Evolutionary conservation across 1,140 invertebrate genomes (phyloP), one percentile per base, ranked within the genome.

Genomic region (Venturia canescens): DNA sequence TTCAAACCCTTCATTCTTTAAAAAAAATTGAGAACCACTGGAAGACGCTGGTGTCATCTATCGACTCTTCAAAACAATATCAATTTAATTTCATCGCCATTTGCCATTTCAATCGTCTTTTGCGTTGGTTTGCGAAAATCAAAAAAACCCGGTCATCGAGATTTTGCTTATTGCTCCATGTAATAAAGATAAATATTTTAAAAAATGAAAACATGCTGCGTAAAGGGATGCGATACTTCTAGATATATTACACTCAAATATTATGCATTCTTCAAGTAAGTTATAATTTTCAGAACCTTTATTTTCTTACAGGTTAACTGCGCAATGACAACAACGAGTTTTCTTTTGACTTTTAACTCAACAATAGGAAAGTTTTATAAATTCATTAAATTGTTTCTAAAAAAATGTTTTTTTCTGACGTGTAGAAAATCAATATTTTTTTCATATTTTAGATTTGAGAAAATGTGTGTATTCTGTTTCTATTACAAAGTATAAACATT

Each of bases 221-320:
- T 84, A 26, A 38, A 77, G 29, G 83, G 82, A 18, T 84, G 83
- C 77, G 79, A 84, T 31, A 83, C 78, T 26, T 78, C 81, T 48
- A 86, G 80, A 72, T 79, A 78, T 77, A 80, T 69, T 79, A 34
- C 60, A 38, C 27, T n/a, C 18, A 79, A 53, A 66, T 75, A 72
- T 23, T 38, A 83, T 72, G 83, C 48, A 48, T 71, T 80, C 77
- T 84, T 83, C 48, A 83, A 81, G 83, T 84, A 38, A 82, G 83
- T 84, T 44, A 44, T 44, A 1, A 11, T 44, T 11, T 11, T 34
- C 34, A 9, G 34, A 34, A 34, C 34, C 9, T 44, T 44, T 44
- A 13, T 44, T 44, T 44, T 1, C 13, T 11, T 44, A 44, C 38
- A 44, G 38, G 38, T 44, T 44, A 44, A 9, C 38, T 44, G 7